These are phyloP conservation scores for Meriones unguiculatus DNA, from an alignment of 2,113 vertebrate species.

Conservation along the genomic window DNA sequence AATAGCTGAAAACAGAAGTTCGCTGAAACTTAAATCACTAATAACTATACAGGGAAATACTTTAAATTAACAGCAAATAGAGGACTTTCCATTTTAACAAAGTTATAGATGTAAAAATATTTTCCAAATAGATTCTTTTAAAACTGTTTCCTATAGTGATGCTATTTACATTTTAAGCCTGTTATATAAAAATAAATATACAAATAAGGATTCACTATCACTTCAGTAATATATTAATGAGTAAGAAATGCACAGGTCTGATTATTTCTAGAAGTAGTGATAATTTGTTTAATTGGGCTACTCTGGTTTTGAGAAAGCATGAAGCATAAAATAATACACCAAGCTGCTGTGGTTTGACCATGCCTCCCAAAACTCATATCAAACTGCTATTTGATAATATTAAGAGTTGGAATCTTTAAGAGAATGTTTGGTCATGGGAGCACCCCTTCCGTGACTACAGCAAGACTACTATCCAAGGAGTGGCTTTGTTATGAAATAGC, in stretches of 20 bases:
- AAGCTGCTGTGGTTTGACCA: background rate
- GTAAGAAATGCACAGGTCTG: background rate
- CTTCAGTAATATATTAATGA: too few relatives aligned
- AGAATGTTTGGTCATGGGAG: background rate
- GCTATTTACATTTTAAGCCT: background rate
- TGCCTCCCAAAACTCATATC: background rate
- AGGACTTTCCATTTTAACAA: background rate
- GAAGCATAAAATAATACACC: background rate
- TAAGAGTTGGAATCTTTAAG: background rate
- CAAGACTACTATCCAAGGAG: too few relatives aligned
- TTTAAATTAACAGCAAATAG: background rate
- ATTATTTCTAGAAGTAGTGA: background rate
- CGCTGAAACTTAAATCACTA: background rate
- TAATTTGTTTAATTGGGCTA: background rate
- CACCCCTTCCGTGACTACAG: background rate
- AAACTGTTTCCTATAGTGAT: constrained; percentile 1
- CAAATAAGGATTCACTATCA: background rate
- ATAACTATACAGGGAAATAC: background rate
- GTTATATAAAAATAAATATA: background rate
- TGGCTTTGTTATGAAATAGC: background rate
- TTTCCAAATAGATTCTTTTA: background rate
- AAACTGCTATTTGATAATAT: background rate
- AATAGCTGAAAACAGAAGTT: background rate
- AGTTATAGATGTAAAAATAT: background rate
- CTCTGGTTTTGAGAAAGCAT: background rate